phyloP scores from a whole-genome alignment of 2,797 vertebrate genomes.

The Lagothrix lagotricha region DNA sequence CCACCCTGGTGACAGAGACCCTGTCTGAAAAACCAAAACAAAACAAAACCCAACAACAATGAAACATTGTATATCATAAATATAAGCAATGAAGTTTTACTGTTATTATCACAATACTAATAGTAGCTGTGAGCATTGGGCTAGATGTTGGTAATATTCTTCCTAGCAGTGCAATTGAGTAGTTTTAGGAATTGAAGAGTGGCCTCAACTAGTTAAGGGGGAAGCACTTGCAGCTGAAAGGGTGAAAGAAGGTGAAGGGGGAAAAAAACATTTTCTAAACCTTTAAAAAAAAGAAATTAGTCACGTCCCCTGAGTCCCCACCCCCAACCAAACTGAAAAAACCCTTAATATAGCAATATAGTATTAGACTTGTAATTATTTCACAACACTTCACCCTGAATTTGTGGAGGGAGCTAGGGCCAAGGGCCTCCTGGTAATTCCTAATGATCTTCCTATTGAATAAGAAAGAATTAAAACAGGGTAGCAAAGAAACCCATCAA shows the following conservation, averaged over 20 bases:
- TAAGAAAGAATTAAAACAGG: neutral
- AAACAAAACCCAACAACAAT: neutral
- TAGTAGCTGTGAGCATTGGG: neutral
- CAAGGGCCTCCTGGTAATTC: neutral
- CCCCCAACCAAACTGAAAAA: neutral
- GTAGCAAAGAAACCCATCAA: neutral
- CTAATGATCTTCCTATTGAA: constrained; percentile 8
- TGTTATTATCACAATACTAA: neutral
- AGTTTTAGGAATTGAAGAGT: neutral
- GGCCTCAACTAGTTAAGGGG: neutral
- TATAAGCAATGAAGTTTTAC: neutral
- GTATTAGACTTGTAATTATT: neutral
- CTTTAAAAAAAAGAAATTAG: neutral
- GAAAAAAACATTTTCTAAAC: neutral
- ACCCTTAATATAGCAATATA: neutral
- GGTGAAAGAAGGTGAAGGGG: neutral
- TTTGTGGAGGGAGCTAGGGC: neutral
- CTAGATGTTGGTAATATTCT: neutral
- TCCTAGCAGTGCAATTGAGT: neutral
- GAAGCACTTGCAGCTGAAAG: neutral
- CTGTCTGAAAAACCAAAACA: neutral
- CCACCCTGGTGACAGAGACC: neutral
- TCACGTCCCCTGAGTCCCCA: neutral
- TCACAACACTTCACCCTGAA: neutral
- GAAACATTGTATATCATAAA: neutral